Evolutionary conservation across 2,797 vertebrate genomes (phyloP), one percentile per base, ranked within the genome.

Genomic region (Premnoplex brunnescens): DNA sequence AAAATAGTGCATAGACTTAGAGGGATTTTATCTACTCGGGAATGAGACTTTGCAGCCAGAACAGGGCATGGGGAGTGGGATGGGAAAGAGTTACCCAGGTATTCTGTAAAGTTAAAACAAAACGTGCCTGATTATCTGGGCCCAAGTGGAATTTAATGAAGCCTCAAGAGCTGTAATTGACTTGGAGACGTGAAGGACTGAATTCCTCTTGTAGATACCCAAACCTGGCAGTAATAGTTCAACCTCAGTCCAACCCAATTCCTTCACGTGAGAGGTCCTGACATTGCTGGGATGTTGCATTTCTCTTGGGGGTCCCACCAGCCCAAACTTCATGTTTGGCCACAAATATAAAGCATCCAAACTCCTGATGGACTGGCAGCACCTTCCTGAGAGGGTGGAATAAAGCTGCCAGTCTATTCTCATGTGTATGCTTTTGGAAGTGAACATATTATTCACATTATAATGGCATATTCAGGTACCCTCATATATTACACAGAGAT

Each of bases 21-120:
- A 63, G 41, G 15, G 62, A 14, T 69, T 85, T 64, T 63, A 63
- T 44, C 10, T 36, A 1, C 12, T 71, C 4, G 0, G 0, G 18
- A 27, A 46, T 34, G 48, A 23, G 22, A 28, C n/a, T 73, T 32
- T 41, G 51, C n/a, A 90, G 76, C 23, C 60, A 71, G 41, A 69
- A 39, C 14, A 21, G 14, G 37, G 49, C 14, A 30, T 14, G 41
- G 78, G 49, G 46, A 71, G 22, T 48, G 12, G 21, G 71, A 48
- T 37, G 46, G 16, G n/a, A 71, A 30, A 71, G n/a, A 26, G 10
- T 52, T 24, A 34, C 4, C 32, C 15, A 10, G 27, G 18, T 46
- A 14, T 56, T 63, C 30, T n/a, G 39, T 62, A 14, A 68, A 32
- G n/a, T 30, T 74, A 44, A 83, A 28, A 17, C 28, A 37, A 56